These are phyloP conservation scores for Chaetoderma sp. DNA, from an alignment of 2,888 invertebrate genomes.

Conservation along the genomic window DNA sequence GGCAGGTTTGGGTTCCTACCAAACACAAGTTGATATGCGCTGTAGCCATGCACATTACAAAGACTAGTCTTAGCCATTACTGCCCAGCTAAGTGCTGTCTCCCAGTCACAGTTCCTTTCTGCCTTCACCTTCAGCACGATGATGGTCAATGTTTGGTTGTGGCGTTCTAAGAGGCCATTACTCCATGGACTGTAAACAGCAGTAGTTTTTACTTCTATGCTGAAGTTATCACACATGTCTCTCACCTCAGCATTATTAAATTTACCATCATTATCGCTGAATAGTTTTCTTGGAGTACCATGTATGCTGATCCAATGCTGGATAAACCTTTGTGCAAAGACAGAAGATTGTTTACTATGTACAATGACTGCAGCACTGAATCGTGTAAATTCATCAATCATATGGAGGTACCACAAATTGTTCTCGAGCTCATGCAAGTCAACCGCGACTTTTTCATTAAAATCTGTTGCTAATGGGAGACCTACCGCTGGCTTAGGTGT, in stretches of 20 bases:
- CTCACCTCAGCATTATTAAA: constrained; percentile 15
- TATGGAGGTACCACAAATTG: no score
- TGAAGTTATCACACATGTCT: constrained; percentile 22
- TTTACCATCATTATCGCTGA: constrained; percentile 16
- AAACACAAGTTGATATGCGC: constrained; percentile 20
- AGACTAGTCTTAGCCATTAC: constrained; percentile 14
- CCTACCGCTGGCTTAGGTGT: constrained; percentile 17
- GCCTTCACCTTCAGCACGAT: constrained; percentile 17
- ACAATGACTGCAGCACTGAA: no score
- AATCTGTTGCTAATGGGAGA: constrained; percentile 15
- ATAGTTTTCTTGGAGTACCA: constrained; percentile 7
- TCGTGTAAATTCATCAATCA: no score
- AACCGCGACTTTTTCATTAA: not conserved
- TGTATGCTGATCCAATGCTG: no score
- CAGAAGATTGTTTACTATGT: no score
- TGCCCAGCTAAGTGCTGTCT: constrained; percentile 19
- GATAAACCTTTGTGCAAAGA: no score
- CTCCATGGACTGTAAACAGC: constrained; percentile 27
- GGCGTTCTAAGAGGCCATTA: constrained; percentile 18
- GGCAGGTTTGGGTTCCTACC: constrained; percentile 22
- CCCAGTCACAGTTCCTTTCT: constrained; percentile 14
- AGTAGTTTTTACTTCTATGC: constrained; percentile 19
- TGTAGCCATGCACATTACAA: not conserved
- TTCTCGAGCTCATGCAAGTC: no score
- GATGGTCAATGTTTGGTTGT: constrained; percentile 23